Percentiles rank a stretch among this genome's conserved stretches.
These are phyloP conservation scores for Valencia hispanica DNA, from an alignment of 2,797 vertebrate species.

Conservation along the genomic window DNA sequence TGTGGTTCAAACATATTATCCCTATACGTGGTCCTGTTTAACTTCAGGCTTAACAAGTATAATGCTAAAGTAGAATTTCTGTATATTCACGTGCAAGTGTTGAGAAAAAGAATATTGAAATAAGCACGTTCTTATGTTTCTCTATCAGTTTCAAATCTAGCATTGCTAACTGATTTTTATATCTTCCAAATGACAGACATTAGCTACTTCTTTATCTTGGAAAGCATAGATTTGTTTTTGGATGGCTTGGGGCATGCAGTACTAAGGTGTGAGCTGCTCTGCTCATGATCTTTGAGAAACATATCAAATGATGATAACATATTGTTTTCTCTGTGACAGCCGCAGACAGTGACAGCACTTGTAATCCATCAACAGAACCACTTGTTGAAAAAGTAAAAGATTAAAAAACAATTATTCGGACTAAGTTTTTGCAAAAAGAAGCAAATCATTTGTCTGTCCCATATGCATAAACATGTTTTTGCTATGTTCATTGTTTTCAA, in stretches of 20 bases:
- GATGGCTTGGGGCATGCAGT: conserved; percentile 27
- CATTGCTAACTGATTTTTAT: conserved; percentile 20
- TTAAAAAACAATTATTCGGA: not conserved
- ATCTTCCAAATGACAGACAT: conserved; percentile 49
- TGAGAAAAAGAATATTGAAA: not conserved
- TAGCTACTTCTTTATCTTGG: conserved; percentile 36
- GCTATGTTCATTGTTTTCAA: not conserved
- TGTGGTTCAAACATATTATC: conserved; percentile 2
- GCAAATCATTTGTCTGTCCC: not conserved
- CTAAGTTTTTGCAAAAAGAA: not conserved
- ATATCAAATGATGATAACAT: conserved; percentile 47
- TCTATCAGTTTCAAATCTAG: conserved; percentile 10
- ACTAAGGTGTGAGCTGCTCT: conserved; percentile 26
- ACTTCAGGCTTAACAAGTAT: not conserved
- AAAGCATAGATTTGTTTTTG: conserved; percentile 44
- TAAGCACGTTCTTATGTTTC: not conserved
- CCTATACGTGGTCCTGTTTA: not conserved
- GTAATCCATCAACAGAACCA: conserved; percentile 46
- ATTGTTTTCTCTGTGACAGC: conserved; percentile 23
- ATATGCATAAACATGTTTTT: not conserved
- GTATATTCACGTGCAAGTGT: not conserved
- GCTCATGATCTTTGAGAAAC: conserved; percentile 35
- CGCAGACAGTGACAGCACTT: conserved; percentile 7
- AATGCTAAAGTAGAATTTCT: not conserved
- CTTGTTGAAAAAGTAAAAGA: conserved; percentile 46